Evolutionary conservation across 2,113 vertebrate genomes (phyloP).

Genomic region (Empidonax traillii): DNA sequence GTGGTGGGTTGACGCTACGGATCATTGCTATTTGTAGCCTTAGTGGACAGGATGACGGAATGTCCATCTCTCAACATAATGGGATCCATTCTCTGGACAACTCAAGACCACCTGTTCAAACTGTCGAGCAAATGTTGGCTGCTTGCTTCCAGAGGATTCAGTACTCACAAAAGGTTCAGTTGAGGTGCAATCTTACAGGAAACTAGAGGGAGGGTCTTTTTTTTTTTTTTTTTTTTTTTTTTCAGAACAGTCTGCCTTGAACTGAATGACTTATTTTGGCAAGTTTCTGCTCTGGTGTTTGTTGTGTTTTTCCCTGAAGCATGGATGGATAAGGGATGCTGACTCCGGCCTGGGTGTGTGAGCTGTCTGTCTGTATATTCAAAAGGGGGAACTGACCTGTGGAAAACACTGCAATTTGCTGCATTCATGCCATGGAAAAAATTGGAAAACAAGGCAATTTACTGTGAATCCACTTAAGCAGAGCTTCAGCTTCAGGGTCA

Average conservation of each 20-base stretch:
- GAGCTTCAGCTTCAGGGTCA: background rate
- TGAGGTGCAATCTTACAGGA: background rate
- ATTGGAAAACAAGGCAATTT: background rate
- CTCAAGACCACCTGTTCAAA: background rate
- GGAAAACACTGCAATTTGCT: background rate
- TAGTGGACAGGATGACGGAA: background rate
- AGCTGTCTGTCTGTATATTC: background rate
- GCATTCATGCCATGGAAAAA: background rate
- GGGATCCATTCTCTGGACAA: background rate
- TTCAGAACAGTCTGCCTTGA: background rate
- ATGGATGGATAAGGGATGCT: background rate
- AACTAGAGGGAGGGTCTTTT: background rate
- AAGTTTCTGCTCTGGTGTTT: background rate
- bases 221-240: no score
- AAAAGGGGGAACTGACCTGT: background rate
- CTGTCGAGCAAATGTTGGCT: background rate
- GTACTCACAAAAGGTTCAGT: background rate
- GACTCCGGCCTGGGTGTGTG: background rate
- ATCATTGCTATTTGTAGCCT: background rate
- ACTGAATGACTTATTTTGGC: background rate
- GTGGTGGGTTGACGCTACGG: background rate
- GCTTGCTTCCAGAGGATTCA: background rate
- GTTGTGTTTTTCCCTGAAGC: background rate
- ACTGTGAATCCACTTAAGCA: background rate
- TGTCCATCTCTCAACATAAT: background rate